phyloP scores from a whole-genome alignment of 2,113 vertebrate species.

The Telmatochromis sp. region DNA sequence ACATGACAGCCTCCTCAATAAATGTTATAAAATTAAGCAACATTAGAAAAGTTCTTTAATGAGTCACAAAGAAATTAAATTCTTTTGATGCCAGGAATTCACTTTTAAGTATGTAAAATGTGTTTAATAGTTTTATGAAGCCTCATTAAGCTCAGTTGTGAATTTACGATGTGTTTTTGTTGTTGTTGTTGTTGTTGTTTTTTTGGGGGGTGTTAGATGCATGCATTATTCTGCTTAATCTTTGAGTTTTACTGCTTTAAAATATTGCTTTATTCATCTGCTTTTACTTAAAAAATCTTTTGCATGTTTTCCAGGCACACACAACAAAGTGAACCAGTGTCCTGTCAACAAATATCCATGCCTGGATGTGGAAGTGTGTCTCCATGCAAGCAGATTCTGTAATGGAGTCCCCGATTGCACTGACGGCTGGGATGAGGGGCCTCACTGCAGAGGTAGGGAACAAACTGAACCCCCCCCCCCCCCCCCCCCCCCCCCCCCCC shows the following conservation, averaged over 20 bases:
- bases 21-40: not conserved
- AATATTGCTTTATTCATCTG: not conserved
- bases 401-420: constrained; percentile 82
- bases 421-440: constrained; percentile 86
- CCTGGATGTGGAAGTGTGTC: constrained; percentile 84
- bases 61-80: not conserved
- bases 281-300: not conserved
- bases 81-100: not conserved
- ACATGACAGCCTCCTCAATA: not conserved
- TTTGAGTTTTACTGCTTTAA: not conserved
- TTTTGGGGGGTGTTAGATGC: too few species aligned
- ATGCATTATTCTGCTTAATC: not conserved
- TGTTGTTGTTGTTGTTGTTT: rapidly evolving
- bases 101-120: not conserved
- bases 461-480: not conserved
- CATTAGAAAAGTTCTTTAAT: not conserved
- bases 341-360: constrained; percentile 90
- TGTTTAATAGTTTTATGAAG: not conserved
- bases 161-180: not conserved
- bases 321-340: constrained; percentile 84
- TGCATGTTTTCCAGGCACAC: constrained; percentile 74
- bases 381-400: constrained; percentile 89
- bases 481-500: too few species aligned
- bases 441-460: constrained; percentile 84
- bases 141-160: not conserved